phyloP scores from a whole-genome alignment of 35 echinoderm and acorn worm genomes.

The Heliocidaris tuberculata region DNA sequence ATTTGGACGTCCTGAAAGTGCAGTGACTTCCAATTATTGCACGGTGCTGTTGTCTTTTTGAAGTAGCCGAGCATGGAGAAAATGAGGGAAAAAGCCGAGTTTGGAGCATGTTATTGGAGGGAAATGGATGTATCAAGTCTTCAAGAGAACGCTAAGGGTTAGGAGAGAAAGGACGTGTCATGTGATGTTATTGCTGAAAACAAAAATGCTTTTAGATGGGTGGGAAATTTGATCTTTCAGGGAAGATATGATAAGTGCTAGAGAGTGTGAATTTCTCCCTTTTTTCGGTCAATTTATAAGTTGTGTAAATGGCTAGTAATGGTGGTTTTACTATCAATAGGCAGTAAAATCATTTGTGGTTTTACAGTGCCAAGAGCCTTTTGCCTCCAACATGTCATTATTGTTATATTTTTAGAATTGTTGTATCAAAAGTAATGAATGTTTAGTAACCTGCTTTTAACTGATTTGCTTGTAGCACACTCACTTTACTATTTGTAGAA shows the following conservation, averaged over 20 bases:
- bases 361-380: not conserved
- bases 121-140: conserved; percentile 10
- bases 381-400: not conserved
- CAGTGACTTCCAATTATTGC: conserved; percentile 29
- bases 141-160: not conserved
- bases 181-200: not conserved
- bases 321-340: not conserved
- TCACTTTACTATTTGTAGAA: not conserved
- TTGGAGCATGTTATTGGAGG: not conserved
- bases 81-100: not conserved
- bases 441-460: not conserved
- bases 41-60: not conserved
- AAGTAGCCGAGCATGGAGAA: not conserved
- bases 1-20: not conserved
- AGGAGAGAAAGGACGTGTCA: not conserved
- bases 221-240: not conserved
- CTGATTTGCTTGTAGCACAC: no score
- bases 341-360: not conserved
- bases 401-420: not conserved
- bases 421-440: not conserved
- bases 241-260: not conserved
- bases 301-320: not conserved
- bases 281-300: not conserved
- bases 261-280: not conserved
- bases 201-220: not conserved